Base-by-base conservation (phyloP, 2,113 vertebrate species). In the Charina bottae region DNA sequence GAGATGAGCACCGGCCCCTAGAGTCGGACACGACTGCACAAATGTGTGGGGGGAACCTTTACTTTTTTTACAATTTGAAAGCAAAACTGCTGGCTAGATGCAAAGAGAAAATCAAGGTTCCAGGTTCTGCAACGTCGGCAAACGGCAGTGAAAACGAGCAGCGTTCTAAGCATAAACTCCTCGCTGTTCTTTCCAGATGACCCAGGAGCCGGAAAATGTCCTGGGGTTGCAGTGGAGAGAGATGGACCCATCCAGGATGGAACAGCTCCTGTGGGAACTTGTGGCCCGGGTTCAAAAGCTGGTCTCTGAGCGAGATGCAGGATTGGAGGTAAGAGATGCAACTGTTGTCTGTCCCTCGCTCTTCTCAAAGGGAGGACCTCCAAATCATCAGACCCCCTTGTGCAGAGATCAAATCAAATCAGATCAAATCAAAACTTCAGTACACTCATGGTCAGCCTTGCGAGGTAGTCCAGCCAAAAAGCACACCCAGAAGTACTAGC, bases 221-320 rank as follows among this genome's bases (percentile, higher is more conserved):
- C 96, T 99, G 95, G 97, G 98, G 0, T 96, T 98, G 88, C 97
- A 97, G 11, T 98, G 98, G 96, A 98, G 97, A 2, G 98, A 97
- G 37, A 93, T 97, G 93, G 95, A 95, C 0, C 88, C 93, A 2
- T 49, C 90, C 2, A 98, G 98, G 84, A 84, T 98, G 84, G 97
- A 98, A 94, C 93, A 94, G 86, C 94, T 98, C 90, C 97, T 98
- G 64, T 93, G 95, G 86, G 97, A 95, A 64, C 97, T 98, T 97
- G 96, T 96, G 91, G 97, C 97, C 88, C 96, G 97, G 1, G 96
- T 98, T 53, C 96, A 97, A 72, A 96, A 92, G 92, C 95, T 99
- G 94, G 97, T 98, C 17, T 94, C 97, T 28, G 98, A 98, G 94
- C 97, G 98, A 78, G 98, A 99, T 92, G 90, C 97, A 91, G 97